Evolutionary conservation across 2,797 vertebrate species (phyloP).

Genomic region (Cirrhinus mrigala): DNA sequence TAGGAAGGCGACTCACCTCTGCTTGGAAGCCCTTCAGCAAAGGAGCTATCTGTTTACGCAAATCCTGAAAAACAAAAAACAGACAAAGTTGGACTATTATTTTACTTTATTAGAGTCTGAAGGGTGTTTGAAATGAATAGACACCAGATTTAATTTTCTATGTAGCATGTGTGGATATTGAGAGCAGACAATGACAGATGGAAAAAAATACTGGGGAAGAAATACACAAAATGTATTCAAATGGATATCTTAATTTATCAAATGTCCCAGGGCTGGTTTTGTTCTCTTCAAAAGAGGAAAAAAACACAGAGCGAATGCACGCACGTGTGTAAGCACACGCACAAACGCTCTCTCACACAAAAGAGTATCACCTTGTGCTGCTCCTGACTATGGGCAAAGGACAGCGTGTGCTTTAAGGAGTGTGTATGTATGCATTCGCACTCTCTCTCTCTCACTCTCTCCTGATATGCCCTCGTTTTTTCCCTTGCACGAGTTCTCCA

Average conservation of each 20-base stretch:
- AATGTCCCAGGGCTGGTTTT: slow-evolving; percentile 55
- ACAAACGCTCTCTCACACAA: slow-evolving; percentile 38
- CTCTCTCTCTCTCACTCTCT: slow-evolving; percentile 28
- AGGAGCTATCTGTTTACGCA: slow-evolving; percentile 91
- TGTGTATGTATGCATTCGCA: slow-evolving; percentile 41
- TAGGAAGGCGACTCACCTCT: slow-evolving; percentile 81
- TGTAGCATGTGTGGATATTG: slow-evolving; percentile 38
- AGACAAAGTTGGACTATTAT: slow-evolving; percentile 1
- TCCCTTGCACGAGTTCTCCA: slow-evolving; percentile 52
- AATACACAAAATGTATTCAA: slow-evolving; percentile 47
- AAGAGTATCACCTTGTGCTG: slow-evolving; percentile 54
- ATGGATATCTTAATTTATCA: slow-evolving; percentile 54
- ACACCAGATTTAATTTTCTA: background rate
- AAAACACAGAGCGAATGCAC: slow-evolving; percentile 17
- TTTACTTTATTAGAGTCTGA: background rate
- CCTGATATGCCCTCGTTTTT: slow-evolving; percentile 17
- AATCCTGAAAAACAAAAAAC: slow-evolving; percentile 76
- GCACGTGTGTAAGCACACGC: background rate
- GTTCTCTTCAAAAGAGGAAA: slow-evolving; percentile 43
- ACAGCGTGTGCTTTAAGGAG: slow-evolving; percentile 49
- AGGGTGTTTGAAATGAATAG: slow-evolving; percentile 10
- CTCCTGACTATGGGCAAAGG: slow-evolving; percentile 52
- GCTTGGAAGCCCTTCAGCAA: slow-evolving; percentile 91
- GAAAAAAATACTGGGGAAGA: background rate
- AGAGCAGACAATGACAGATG: slow-evolving; percentile 1